Percentiles rank a stretch among this genome's conserved stretches.
Evolutionary conservation across 2,797 vertebrate genomes (phyloP).

Genomic region (Arvicola amphibius): DNA sequence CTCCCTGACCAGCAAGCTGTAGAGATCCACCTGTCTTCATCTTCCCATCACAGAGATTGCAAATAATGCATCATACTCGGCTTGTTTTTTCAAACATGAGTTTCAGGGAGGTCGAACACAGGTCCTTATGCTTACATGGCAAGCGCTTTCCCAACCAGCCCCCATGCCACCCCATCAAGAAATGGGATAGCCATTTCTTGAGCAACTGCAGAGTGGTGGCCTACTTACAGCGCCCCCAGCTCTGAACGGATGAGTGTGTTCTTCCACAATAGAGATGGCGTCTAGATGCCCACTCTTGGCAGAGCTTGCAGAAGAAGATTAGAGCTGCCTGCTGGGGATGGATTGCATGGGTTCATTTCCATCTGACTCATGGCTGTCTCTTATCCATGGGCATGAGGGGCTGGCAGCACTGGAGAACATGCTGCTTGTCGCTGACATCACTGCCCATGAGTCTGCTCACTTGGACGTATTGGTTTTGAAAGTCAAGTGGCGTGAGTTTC

Average conservation of each 20-base stretch:
- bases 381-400: not conserved
- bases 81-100: not conserved
- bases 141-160: not conserved
- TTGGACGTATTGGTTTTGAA: conserved; percentile 9
- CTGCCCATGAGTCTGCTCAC: not conserved
- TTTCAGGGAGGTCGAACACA: not conserved
- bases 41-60: not conserved
- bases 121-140: not conserved
- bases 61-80: not conserved
- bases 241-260: not conserved
- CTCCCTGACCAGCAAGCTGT: not conserved
- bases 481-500: not conserved
- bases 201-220: not conserved
- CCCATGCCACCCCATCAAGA: not conserved
- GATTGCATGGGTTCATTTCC: not conserved
- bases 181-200: not conserved
- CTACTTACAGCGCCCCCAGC: not conserved
- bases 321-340: not conserved
- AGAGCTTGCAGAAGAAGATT: not conserved
- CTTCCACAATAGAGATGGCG: not conserved
- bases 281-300: not conserved
- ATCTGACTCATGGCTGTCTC: not conserved
- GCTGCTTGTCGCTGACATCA: not conserved
- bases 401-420: not conserved
- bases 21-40: not conserved